Conservation (phyloP, 2,113 vertebrate genomes). For the Prinia subflava region DNA sequence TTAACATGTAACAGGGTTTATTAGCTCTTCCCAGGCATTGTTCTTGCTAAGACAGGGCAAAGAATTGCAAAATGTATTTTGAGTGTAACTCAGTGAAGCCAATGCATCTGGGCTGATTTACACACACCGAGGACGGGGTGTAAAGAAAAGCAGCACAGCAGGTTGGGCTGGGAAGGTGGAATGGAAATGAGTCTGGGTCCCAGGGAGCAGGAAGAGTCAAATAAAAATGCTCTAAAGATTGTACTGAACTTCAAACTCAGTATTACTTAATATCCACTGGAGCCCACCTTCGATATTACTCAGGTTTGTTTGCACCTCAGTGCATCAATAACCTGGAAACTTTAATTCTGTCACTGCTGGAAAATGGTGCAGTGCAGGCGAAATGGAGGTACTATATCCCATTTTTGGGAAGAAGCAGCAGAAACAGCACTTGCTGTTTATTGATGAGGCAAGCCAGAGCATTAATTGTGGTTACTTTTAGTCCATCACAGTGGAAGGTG, state of each 20-base stretch:
- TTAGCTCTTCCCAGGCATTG: slow-evolving; percentile 37
- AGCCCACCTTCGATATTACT: neutral
- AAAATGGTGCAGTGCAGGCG: neutral
- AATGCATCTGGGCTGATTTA: neutral
- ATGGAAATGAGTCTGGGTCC: neutral
- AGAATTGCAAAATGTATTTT: neutral
- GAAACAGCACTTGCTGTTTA: neutral
- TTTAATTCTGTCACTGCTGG: neutral
- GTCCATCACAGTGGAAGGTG: neutral
- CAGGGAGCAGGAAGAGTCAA: neutral
- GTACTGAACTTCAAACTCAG: neutral
- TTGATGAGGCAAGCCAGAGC: neutral
- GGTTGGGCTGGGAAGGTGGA: neutral
- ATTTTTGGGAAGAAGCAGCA: neutral
- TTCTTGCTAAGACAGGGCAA: slow-evolving; percentile 5
- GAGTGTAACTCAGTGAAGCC: neutral
- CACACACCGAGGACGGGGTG: rapidly evolving
- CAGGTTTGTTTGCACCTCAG: neutral
- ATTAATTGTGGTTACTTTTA: neutral
- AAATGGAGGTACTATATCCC: neutral
- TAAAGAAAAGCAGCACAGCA: neutral
- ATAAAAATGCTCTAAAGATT: neutral
- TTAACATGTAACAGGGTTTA: slow-evolving; percentile 14
- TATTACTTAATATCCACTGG: neutral
- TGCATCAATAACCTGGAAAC: rapidly evolving